Conservation (phyloP, 2,888 invertebrate genomes). For the Gymnoscelis rufifasciata region DNA sequence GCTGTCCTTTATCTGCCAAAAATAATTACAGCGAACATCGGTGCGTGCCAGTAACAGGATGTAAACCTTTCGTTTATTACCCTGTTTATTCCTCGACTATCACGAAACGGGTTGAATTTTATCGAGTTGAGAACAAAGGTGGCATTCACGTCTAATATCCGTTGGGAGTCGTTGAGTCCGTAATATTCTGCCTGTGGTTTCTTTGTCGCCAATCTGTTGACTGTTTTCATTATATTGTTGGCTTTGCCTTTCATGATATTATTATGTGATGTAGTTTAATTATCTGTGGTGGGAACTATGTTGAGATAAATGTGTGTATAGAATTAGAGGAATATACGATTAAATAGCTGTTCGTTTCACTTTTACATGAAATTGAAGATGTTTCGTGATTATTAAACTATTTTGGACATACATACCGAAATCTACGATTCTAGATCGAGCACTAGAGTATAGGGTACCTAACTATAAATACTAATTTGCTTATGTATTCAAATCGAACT, state of each 20-base stretch:
- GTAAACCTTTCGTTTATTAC: slow-evolving; percentile 25
- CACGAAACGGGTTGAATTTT: slow-evolving; percentile 24
- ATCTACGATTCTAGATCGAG: too few species aligned
- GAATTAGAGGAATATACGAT: too few species aligned
- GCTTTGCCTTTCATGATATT: slow-evolving; percentile 15
- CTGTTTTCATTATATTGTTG: slow-evolving; percentile 22
- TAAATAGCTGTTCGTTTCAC: too few species aligned
- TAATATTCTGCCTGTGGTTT: slow-evolving; percentile 22
- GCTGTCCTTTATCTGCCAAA: slow-evolving; percentile 3
- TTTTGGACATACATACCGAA: too few species aligned
- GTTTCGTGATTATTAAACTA: too few species aligned
- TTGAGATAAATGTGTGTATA: too few species aligned
- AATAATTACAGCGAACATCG: slow-evolving; percentile 8
- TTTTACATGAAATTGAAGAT: too few species aligned
- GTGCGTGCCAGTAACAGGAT: slow-evolving; percentile 6
- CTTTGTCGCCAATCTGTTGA: slow-evolving; percentile 22
- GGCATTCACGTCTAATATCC: slow-evolving; percentile 27
- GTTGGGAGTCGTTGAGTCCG: slow-evolving; percentile 20
- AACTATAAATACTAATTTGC: too few species aligned
- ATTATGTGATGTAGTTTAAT: slow-evolving; percentile 5
- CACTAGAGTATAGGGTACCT: too few species aligned
- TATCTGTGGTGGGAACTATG: background rate
- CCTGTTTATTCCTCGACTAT: slow-evolving; percentile 22
- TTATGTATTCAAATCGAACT: too few species aligned
- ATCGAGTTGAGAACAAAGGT: slow-evolving; percentile 28